Evolutionary conservation across 1,140 invertebrate genomes (phyloP), one percentile per base, ranked within the genome.

Genomic region (Drusus annulatus): DNA sequence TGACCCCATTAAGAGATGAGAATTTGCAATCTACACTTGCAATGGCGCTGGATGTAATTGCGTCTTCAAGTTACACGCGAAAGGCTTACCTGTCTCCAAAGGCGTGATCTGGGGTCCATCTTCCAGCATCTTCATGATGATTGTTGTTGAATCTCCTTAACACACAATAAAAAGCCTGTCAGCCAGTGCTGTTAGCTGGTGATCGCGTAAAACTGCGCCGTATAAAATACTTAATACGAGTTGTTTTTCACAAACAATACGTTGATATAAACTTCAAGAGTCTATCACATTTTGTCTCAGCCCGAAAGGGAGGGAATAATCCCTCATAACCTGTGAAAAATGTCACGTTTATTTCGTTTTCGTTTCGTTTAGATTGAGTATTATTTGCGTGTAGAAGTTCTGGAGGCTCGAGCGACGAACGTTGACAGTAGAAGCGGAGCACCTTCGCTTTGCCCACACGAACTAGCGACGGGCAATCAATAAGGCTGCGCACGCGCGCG

Each of bases 111-210:
- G 74, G 0, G 81, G 74, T 54, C 81, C 78, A 36, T 80, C 81
- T 65, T 82, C 81, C 19, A 80, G 23, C 81, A 82, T 77, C 76
- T 75, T 81, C 71, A 79, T 76, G 50, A 16, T 76, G 74, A 8
- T 17, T 16, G n/a, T 3, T 56, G n/a, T 74, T 25, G 25, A 21
- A 21, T 28, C n/a, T 28, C 16, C 23, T 65, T 15, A 36, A 65
- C 19, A 28, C 62, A 28, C 23, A 65, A 21, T 21, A 65, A 16
- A 16, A 36, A 36, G 36, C 8, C 13, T 45, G 62, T 16, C 62
- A 28, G 25, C 23, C 17, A 28, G 36, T 28, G n/a, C n/a, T n/a
- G n/a, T n/a, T n/a, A n/a, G n/a, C n/a, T n/a, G 16, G 25, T 4
- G 16, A n/a, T 28, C n/a, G 21, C 10, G 23, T 10, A n/a, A 28